These are phyloP conservation scores for Montipora capricornis DNA, from an alignment of 64 coral and sea anemone species.

Conservation along the genomic window DNA sequence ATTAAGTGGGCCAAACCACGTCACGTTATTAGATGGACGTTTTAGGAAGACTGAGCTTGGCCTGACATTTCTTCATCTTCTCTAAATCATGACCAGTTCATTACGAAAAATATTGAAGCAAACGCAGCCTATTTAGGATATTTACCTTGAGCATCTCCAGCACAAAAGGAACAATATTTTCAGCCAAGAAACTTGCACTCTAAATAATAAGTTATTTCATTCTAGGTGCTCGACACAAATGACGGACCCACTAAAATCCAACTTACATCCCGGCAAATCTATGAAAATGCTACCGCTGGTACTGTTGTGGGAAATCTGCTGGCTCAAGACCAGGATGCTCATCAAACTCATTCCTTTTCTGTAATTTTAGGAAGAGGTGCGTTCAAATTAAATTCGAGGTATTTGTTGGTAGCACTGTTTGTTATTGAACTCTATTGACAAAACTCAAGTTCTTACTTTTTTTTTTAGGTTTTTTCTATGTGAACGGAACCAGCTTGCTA, in stretches of 20 bases:
- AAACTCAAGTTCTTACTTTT: not conserved
- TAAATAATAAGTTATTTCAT: not conserved
- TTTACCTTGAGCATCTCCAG: no score
- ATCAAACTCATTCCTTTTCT: constrained; percentile 35
- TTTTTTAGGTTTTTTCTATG: constrained; percentile 24
- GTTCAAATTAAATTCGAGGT: not conserved
- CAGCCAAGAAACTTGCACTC: no score
- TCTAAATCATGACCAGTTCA: no score
- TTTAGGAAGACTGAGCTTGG: no score
- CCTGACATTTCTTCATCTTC: no score
- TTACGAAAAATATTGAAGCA: no score
- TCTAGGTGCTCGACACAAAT: constrained; percentile 63
- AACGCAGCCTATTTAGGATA: no score
- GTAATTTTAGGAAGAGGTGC: not conserved
- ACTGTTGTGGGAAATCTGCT: constrained; percentile 32
- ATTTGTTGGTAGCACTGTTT: not conserved
- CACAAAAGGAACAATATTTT: no score
- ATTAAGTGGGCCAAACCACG: no score
- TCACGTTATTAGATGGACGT: no score
- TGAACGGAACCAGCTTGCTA: constrained; percentile 37
- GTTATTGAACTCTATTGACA: not conserved
- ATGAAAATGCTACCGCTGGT: constrained; percentile 68
- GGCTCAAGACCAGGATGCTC: constrained; percentile 57
- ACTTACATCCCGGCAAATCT: constrained; percentile 34
- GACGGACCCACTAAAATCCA: constrained; percentile 40